Conservation (phyloP, 1,140 invertebrate species). For the Pseudachorutes palmiensis region DNA sequence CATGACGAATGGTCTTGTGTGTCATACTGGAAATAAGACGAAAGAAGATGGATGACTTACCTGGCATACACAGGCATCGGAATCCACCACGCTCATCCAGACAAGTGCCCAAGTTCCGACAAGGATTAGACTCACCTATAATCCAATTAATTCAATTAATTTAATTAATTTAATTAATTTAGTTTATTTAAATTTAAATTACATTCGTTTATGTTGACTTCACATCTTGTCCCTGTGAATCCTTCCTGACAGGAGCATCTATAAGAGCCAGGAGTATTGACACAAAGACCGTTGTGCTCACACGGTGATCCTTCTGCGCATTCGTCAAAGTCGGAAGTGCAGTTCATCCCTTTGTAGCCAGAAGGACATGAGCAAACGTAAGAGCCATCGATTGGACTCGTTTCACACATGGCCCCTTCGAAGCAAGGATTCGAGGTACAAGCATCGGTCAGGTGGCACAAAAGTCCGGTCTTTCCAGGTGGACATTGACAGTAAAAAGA, state of each 20-base stretch:
- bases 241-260: conserved; percentile 85
- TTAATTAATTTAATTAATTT: conserved; percentile 39
- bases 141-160: conserved; percentile 62
- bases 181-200: conserved; percentile 14
- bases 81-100: conserved; percentile 90
- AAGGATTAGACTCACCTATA: conserved; percentile 70
- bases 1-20: background rate
- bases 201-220: conserved; percentile 61
- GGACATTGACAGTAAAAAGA: conserved; percentile 93
- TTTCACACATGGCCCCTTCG: conserved; percentile 85
- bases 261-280: conserved; percentile 89
- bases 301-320: conserved; percentile 88
- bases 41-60: conserved; percentile 50
- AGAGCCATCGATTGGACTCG: conserved; percentile 87
- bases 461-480: conserved; percentile 81
- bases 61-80: conserved; percentile 92
- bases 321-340: conserved; percentile 89
- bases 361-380: conserved; percentile 87
- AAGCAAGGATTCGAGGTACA: conserved; percentile 95
- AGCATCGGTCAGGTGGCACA: conserved; percentile 92
- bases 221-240: conserved; percentile 82
- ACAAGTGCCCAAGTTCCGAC: conserved; percentile 87
- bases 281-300: conserved; percentile 85
- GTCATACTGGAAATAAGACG: background rate
- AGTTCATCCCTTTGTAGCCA: conserved; percentile 82